A percentile compares a stretch with the other conserved stretches of the same genome.
Conservation (phyloP, 2,113 vertebrate genomes). For the Siphamia tubifer region DNA sequence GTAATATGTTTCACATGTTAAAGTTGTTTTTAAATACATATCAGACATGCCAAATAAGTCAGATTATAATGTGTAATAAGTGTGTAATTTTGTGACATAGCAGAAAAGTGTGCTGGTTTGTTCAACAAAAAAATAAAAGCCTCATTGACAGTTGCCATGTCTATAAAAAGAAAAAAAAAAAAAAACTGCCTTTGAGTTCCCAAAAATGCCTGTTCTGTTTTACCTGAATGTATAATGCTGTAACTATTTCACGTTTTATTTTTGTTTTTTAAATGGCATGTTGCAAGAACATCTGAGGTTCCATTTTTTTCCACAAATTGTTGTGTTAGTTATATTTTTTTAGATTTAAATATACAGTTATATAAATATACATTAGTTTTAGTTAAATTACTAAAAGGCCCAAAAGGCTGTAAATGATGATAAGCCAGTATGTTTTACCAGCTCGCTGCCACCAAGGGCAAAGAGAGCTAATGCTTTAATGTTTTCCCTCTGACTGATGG, state of each 20-base stretch:
- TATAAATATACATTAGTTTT: conserved; percentile 21
- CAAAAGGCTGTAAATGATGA: neutral
- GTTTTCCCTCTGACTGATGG: conserved; percentile 37
- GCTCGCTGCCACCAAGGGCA: neutral
- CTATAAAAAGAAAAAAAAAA: neutral
- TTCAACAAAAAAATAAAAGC: conserved; percentile 61
- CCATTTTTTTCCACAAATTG: too few relatives aligned
- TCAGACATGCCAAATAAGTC: conserved; percentile 43
- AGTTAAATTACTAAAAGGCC: conserved; percentile 5
- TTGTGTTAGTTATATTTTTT: neutral
- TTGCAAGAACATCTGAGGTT: too few relatives aligned
- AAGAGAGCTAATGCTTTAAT: conserved; percentile 2
- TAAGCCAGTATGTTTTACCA: neutral
- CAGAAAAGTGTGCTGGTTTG: conserved; percentile 52
- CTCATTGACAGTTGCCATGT: conserved; percentile 13
- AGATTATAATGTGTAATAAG: conserved; percentile 48
- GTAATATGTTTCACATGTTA: conserved; percentile 26
- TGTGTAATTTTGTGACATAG: conserved; percentile 65
- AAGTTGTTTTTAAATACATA: conserved; percentile 46
- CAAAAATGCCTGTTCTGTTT: neutral
- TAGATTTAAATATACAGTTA: neutral
- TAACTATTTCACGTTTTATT: neutral
- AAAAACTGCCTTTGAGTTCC: neutral
- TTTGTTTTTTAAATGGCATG: too few relatives aligned
- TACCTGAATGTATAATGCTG: neutral